Percentiles rank a stretch among this genome's conserved stretches.
These are phyloP conservation scores for Cyprinodon brontotheroides DNA, from an alignment of 2,113 vertebrate genomes.

Conservation along the genomic window DNA sequence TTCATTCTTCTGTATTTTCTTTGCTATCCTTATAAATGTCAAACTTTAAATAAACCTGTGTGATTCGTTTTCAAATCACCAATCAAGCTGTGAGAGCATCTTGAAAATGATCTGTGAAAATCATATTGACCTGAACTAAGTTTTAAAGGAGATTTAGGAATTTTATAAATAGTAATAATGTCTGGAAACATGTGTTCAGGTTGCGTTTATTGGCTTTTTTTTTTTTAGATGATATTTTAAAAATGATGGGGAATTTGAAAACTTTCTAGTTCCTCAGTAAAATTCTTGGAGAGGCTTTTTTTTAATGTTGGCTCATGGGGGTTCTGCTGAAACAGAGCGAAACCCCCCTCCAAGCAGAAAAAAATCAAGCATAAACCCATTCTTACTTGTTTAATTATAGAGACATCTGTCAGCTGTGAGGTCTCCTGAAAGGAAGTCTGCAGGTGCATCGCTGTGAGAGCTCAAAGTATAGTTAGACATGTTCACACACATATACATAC, in stretches of 20 bases:
- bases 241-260: not conserved
- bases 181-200: too few relatives aligned
- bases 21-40: not conserved
- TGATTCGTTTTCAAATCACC: not conserved
- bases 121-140: not conserved
- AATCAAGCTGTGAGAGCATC: too few relatives aligned
- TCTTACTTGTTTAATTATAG: not conserved
- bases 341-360: not conserved
- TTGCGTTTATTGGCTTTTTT: too few relatives aligned
- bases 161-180: too few relatives aligned
- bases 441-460: not conserved
- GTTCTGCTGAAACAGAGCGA: not conserved
- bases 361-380: not conserved
- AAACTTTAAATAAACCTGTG: not conserved
- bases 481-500: not conserved
- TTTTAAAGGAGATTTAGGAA: too few relatives aligned
- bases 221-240: too few relatives aligned
- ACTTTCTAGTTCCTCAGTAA: not conserved
- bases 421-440: not conserved
- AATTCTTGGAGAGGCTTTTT: too few relatives aligned
- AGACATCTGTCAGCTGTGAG: not conserved
- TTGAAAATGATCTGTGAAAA: not conserved
- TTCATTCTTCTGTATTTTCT: not conserved
- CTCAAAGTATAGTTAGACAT: not conserved
- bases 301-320: not conserved